Conservation (phyloP, 2,113 vertebrate genomes). For the Pelusios castaneus region DNA sequence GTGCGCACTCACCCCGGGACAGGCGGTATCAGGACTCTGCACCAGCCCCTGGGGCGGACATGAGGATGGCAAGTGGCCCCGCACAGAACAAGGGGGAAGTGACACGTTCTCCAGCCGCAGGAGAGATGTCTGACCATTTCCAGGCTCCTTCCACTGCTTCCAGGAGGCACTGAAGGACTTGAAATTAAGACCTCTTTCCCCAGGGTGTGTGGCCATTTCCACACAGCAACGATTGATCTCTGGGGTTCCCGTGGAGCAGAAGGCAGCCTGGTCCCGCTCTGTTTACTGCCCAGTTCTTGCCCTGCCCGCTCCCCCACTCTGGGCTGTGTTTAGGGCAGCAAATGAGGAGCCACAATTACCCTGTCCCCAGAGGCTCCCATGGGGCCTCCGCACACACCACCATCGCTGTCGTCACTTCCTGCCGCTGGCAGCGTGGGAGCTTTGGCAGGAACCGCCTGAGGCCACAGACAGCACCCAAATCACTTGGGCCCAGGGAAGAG, state of each 20-base stretch:
- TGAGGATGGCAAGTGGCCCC: background rate
- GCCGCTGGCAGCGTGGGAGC: background rate
- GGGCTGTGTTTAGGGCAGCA: background rate
- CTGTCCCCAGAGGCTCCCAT: background rate
- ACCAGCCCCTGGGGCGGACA: accelerated
- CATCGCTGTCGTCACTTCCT: background rate
- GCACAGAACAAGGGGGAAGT: accelerated
- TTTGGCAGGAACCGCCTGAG: background rate
- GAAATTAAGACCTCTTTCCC: background rate
- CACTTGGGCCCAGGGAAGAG: background rate
- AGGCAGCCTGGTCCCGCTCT: accelerated
- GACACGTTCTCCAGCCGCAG: background rate
- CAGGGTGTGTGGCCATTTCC: background rate
- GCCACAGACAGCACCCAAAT: background rate
- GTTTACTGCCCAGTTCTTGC: accelerated
- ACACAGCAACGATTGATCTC: accelerated
- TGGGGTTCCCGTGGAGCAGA: background rate
- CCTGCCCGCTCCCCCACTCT: background rate
- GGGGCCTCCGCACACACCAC: no score
- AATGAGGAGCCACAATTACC: background rate
- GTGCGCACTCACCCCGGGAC: no score
- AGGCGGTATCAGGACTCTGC: background rate
- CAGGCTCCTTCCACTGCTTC: background rate
- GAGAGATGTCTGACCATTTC: background rate
- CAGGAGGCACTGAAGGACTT: background rate